Percentiles rank a stretch among this genome's conserved stretches.
phyloP scores from a whole-genome alignment of 2,888 invertebrate genomes.

The Metellina segmentata region DNA sequence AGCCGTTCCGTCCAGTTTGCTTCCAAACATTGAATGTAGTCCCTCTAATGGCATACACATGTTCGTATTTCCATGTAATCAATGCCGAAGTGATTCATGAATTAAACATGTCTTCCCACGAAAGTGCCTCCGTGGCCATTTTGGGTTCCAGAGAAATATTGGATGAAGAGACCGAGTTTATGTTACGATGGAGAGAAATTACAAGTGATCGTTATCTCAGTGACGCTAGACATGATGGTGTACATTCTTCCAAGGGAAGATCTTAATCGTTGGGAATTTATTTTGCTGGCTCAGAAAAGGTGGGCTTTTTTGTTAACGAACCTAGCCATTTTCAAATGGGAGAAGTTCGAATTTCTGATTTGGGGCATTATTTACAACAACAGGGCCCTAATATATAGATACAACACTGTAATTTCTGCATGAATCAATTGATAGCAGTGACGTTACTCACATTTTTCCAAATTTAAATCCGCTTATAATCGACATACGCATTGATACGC shows the following conservation, averaged over 20 bases:
- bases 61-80: conserved; percentile 19
- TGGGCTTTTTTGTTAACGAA: neutral
- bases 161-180: neutral
- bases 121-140: neutral
- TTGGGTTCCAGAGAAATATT: neutral
- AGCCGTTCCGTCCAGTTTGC: neutral
- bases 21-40: neutral
- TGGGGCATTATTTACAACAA: too few relatives aligned
- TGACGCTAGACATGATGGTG: neutral
- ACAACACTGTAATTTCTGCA: too few relatives aligned
- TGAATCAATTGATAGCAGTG: too few relatives aligned
- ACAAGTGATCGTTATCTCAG: neutral
- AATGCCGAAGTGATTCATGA: conserved; percentile 20
- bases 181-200: neutral
- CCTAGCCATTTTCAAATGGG: too few relatives aligned
- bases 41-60: conserved; percentile 7
- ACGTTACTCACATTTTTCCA: too few relatives aligned
- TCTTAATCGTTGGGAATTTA: neutral
- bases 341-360: too few relatives aligned
- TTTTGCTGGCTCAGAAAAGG: neutral
- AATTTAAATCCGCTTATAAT: too few relatives aligned
- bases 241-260: neutral
- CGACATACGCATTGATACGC: too few relatives aligned
- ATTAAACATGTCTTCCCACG: conserved; percentile 2
- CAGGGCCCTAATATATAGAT: too few relatives aligned